Evolutionary conservation across 2,888 invertebrate genomes (phyloP).

Genomic region (Acrocyrtus sp.): DNA sequence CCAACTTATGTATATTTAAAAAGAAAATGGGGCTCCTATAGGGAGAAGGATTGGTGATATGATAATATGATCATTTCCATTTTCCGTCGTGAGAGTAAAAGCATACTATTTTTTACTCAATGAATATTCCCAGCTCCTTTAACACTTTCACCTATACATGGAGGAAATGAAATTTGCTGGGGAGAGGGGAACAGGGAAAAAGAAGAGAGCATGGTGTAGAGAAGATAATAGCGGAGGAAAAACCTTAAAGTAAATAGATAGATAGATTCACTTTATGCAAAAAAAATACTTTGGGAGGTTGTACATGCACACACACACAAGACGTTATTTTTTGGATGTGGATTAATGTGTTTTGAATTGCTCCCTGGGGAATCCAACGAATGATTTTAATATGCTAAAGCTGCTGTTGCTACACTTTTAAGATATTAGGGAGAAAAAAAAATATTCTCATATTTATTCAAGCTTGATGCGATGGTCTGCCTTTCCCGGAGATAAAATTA

Average conservation of each 20-base stretch:
- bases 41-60: background rate
- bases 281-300: too few relatives aligned
- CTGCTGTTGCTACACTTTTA: conserved; percentile 47
- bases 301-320: too few relatives aligned
- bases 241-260: too few relatives aligned
- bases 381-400: conserved; percentile 52
- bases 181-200: background rate
- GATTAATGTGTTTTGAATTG: conserved; percentile 54
- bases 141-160: too few relatives aligned
- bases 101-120: background rate
- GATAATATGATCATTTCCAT: background rate
- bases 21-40: background rate
- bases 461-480: too few relatives aligned
- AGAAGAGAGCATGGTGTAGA: background rate
- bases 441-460: background rate
- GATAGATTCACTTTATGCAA: conserved; percentile 1
- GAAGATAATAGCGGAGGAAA: background rate
- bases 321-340: conserved; percentile 29
- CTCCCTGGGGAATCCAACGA: conserved; percentile 39
- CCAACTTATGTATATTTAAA: background rate
- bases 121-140: too few relatives aligned
- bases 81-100: background rate
- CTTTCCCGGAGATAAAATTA: background rate
- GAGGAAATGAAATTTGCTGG: background rate
- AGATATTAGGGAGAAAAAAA: conserved; percentile 50